phyloP scores from a whole-genome alignment of 2,113 vertebrate genomes.

The Pelodiscus sinensis region DNA sequence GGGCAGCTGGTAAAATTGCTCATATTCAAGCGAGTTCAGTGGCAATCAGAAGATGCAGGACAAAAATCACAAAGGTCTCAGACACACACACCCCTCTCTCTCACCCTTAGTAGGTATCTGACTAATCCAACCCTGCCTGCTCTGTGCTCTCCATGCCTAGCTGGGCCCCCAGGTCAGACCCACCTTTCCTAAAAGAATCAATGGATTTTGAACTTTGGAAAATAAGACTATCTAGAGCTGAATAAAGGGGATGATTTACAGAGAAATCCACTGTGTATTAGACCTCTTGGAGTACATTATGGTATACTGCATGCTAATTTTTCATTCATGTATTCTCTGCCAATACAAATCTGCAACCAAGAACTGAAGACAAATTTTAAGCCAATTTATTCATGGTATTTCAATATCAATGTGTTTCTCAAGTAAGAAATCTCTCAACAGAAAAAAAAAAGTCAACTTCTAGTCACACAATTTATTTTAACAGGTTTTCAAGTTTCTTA shows the following conservation, averaged over 20 bases:
- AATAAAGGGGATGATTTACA: background rate
- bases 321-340: constrained; percentile 13
- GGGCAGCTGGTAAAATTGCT: too few species aligned
- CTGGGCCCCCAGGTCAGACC: too few species aligned
- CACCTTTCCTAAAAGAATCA: too few species aligned
- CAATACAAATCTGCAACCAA: constrained; percentile 35
- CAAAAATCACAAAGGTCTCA: too few species aligned
- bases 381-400: constrained; percentile 61
- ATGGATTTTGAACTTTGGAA: background rate
- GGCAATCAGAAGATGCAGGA: too few species aligned
- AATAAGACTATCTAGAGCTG: background rate
- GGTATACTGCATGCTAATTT: background rate
- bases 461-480: constrained; percentile 69
- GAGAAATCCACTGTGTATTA: background rate
- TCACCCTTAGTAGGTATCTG: too few species aligned
- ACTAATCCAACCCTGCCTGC: too few species aligned
- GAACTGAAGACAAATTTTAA: constrained; percentile 52
- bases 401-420: constrained; percentile 67
- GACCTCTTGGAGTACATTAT: background rate
- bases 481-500: constrained; percentile 70
- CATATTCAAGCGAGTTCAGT: too few species aligned
- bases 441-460: constrained; percentile 70
- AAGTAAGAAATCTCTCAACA: constrained; percentile 73
- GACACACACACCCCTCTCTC: too few species aligned
- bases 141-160: too few species aligned